These are phyloP conservation scores for Fukomys damarensis DNA, from an alignment of 2,113 vertebrate genomes.

Conservation along the genomic window DNA sequence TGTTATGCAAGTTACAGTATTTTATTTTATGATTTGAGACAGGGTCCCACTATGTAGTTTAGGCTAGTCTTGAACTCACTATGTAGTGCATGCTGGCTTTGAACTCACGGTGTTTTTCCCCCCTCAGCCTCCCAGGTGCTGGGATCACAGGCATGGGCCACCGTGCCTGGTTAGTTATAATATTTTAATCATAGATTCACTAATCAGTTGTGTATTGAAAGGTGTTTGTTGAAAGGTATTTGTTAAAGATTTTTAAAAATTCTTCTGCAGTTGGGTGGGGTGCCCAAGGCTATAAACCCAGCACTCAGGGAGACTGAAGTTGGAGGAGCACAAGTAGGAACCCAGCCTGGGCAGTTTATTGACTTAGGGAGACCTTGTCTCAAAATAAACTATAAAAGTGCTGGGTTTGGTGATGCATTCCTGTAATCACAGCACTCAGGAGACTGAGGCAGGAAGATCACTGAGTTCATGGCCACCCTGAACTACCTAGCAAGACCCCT, in stretches of 20 bases:
- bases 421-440: neutral
- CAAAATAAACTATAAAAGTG: neutral
- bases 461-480: neutral
- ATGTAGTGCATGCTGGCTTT: neutral
- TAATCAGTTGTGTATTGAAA: slow-evolving; percentile 12
- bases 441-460: neutral
- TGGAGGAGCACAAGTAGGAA: neutral
- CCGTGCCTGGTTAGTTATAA: neutral
- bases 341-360: neutral
- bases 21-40: neutral
- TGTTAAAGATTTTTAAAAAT: neutral
- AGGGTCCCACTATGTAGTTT: neutral
- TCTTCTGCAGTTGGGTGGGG: neutral
- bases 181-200: neutral
- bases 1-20: neutral
- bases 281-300: neutral
- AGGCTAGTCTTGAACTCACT: neutral
- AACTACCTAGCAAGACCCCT: neutral
- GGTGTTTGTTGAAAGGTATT: no score
- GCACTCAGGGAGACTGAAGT: neutral
- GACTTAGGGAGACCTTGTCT: neutral
- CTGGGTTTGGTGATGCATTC: neutral
- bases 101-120: neutral
- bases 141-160: neutral
- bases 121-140: neutral